Evolutionary conservation across 2,888 invertebrate species (phyloP), one percentile per base, ranked within the genome.

Genomic region (Drosophila maculinotata): DNA sequence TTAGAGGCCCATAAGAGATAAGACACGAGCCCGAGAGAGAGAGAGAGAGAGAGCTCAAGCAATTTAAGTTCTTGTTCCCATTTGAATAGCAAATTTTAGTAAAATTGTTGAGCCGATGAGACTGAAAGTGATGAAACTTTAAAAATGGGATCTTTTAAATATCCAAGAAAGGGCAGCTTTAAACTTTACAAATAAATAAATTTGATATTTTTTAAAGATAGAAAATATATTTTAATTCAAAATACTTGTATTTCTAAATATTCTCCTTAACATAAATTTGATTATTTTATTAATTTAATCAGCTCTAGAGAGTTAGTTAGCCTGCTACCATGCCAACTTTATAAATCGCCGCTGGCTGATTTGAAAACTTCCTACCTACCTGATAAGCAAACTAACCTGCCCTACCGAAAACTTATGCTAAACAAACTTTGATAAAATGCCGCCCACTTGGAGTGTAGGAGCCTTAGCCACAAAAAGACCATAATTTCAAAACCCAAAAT

Each of bases 1-100:
- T 54, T 26, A 26, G 62, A 53, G 52, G 48, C 69, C 74, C 59
- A 56, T 52, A 44, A 20, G 20, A 57, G 71, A 69, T 69, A 75
- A 71, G 71, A 62, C 71, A 71, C 75, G 75, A 60, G 62, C 44
- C 33, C 17, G 6, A 48, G n/a, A n/a, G n/a, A n/a, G n/a, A n/a
- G n/a, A n/a, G n/a, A n/a, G n/a, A n/a, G n/a, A n/a, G n/a, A n/a
- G 28, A 31, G 41, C 52, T 52, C 41, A 17, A 45, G 48, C 48
- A 66, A 52, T 72, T 72, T 12, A 56, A 65, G 38, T 47, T 49
- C 30, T 47, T 20, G 20, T 44, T 23, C n/a, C 36, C 2, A 67
- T 53, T 51, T 73, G 44, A 67, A 49, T 51, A 12, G 15, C 33
- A 47, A 60, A 41, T 38, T 28, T 9, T n/a, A 15, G 42, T 15